A percentile compares a stretch with the other conserved stretches of the same genome.
These are phyloP conservation scores for Chelonus formosanus DNA, from an alignment of 2,888 invertebrate species.

Conservation along the genomic window DNA sequence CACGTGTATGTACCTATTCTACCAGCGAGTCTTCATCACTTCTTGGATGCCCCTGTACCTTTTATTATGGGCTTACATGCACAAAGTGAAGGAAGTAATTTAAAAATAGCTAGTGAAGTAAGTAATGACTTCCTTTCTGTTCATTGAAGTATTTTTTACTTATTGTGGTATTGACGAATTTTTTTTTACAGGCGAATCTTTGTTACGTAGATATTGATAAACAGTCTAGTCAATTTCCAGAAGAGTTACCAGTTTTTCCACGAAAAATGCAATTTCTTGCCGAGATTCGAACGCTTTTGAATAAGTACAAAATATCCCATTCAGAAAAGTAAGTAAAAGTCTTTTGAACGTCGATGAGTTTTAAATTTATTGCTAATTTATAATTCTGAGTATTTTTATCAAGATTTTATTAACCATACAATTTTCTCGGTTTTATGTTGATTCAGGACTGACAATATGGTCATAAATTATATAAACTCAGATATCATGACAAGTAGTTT, in stretches of 20 bases:
- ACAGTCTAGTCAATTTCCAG: conserved; percentile 90
- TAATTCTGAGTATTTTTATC: too few relatives aligned
- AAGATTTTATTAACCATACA: too few relatives aligned
- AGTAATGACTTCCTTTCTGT: conserved; percentile 24
- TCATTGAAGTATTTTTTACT: not conserved
- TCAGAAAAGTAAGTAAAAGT: conserved; percentile 58
- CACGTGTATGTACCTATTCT: conserved; percentile 99
- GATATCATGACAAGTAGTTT: conserved; percentile 84
- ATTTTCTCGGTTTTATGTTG: too few relatives aligned
- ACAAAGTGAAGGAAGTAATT: conserved; percentile 62
- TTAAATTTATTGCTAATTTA: too few relatives aligned
- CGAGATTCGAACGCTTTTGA: conserved; percentile 74
- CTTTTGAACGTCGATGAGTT: too few relatives aligned
- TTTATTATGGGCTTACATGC: conserved; percentile 92
- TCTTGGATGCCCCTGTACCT: conserved; percentile 98
- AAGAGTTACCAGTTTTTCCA: conserved; percentile 94
- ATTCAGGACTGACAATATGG: conserved; percentile 61
- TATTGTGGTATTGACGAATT: not conserved
- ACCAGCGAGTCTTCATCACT: conserved; percentile 93
- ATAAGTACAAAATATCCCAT: conserved; percentile 71
- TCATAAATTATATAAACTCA: conserved; percentile 63
- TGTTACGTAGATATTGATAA: conserved; percentile 97
- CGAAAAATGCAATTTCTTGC: conserved; percentile 86
- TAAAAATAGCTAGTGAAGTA: conserved; percentile 66
- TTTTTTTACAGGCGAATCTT: conserved; percentile 77